Evolutionary conservation across 30 jellyfish, hydroid and myxozoan species (phyloP).

Genomic region (Nemopilema nomurai): DNA sequence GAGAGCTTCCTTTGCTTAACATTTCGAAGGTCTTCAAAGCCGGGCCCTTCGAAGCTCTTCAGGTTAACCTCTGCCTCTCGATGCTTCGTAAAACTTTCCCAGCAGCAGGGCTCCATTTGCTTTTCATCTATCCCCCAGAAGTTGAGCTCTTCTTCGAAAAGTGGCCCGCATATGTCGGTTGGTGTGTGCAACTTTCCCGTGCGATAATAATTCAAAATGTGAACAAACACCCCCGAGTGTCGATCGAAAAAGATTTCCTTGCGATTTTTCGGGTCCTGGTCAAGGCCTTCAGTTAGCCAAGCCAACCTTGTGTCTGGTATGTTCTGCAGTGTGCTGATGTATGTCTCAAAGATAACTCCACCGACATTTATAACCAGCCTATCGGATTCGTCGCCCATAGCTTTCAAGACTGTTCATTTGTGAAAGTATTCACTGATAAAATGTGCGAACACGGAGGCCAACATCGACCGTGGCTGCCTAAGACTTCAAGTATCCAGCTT

Average conservation of each 20-base stretch:
- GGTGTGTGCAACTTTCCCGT: conserved; percentile 97
- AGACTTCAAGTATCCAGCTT: neutral
- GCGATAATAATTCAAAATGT: conserved; percentile 88
- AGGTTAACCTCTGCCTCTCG: conserved; percentile 96
- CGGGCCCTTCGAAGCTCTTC: conserved; percentile 93
- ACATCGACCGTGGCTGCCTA: neutral
- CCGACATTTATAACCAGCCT: conserved; percentile 79
- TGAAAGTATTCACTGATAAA: neutral
- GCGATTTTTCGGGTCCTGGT: conserved; percentile 58
- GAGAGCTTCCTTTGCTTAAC: conserved; percentile 52
- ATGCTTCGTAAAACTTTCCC: conserved; percentile 96
- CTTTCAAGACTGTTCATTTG: neutral
- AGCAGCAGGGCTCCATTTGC: conserved; percentile 99
- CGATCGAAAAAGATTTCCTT: conserved; percentile 92
- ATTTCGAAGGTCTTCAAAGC: conserved; percentile 84
- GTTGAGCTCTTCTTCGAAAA: conserved; percentile 92
- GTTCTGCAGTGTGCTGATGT: conserved; percentile 87
- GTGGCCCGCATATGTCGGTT: conserved; percentile 94
- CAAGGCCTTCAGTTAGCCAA: conserved; percentile 89
- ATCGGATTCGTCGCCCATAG: conserved; percentile 83
- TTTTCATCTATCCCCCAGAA: conserved; percentile 99
- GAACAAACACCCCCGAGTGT: conserved; percentile 97
- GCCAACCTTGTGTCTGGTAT: conserved; percentile 94
- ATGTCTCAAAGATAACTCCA: conserved; percentile 88
- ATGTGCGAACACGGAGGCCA: neutral